phyloP scores from a whole-genome alignment of 2,888 invertebrate genomes.

The Orthonevra nobilis region DNA sequence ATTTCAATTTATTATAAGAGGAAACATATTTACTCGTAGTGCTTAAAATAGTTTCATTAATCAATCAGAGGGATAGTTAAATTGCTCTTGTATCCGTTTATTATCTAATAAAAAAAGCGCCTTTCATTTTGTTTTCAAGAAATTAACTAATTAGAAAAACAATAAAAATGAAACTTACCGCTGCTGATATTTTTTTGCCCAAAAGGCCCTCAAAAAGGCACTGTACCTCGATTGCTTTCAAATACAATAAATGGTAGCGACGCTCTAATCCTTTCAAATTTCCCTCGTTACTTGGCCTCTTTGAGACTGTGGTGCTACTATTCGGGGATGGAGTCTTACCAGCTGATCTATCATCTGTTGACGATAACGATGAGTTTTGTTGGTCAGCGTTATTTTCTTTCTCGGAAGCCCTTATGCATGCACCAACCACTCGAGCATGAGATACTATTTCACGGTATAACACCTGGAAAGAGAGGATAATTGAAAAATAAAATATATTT shows the following conservation, averaged over 20 bases:
- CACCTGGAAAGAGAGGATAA: conserved; percentile 84
- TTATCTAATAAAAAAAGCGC: no score
- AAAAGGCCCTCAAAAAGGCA: conserved; percentile 92
- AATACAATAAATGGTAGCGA: conserved; percentile 94
- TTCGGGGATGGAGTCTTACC: conserved; percentile 73
- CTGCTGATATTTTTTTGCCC: conserved; percentile 84
- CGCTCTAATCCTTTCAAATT: conserved; percentile 85
- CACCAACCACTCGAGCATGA: conserved; percentile 92
- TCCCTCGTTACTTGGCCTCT: conserved; percentile 75
- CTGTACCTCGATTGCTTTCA: conserved; percentile 95
- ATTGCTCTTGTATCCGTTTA: no score
- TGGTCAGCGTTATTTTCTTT: conserved; percentile 75
- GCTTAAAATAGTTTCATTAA: no score
- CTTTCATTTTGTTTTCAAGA: no score
- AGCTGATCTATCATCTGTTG: conserved; percentile 72
- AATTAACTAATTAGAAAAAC: background rate
- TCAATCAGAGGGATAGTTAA: no score
- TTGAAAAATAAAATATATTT: conserved; percentile 10
- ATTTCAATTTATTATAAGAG: no score
- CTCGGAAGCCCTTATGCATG: conserved; percentile 87
- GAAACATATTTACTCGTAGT: no score
- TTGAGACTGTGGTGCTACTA: conserved; percentile 68
- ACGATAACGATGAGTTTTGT: conserved; percentile 74
- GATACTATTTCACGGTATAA: conserved; percentile 96
- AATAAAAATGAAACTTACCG: conserved; percentile 80